Percentiles rank a stretch among this genome's conserved stretches.
These are phyloP conservation scores for Chloroclysta siterata DNA, from an alignment of 2,888 invertebrate genomes.

Conservation along the genomic window DNA sequence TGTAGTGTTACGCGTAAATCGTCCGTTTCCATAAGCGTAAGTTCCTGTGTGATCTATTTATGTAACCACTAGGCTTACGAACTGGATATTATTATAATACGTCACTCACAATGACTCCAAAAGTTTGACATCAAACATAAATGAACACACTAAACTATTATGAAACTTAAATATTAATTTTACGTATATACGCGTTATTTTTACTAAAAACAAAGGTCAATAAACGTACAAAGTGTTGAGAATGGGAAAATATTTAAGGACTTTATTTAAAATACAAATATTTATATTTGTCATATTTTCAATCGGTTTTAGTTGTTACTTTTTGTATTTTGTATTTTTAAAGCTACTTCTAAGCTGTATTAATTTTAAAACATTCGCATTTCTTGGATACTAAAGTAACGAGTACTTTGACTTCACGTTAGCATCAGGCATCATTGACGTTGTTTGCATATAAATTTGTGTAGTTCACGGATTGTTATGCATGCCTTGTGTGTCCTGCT, in stretches of 20 bases:
- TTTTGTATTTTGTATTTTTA: not conserved
- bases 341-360: not conserved
- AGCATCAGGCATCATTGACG: constrained; percentile 38
- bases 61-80: not conserved
- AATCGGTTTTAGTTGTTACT: not conserved
- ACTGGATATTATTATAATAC: not conserved
- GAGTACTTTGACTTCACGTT: constrained; percentile 48
- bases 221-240: no score
- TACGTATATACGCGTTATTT: no score
- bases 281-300: no score
- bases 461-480: constrained; percentile 57
- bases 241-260: no score
- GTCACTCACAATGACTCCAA: not conserved
- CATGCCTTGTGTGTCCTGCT: constrained; percentile 53
- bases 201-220: no score
- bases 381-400: constrained; percentile 51
- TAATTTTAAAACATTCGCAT: constrained; percentile 26
- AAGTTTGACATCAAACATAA: not conserved
- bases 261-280: no score
- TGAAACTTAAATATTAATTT: no score
- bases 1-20: constrained; percentile 27
- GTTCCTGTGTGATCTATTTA: constrained; percentile 1
- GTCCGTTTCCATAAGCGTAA: constrained; percentile 4
- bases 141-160: not conserved
- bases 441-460: constrained; percentile 60